Percentiles rank a stretch among this genome's conserved stretches.
Conservation (phyloP, 2,888 invertebrate genomes). For the Anthophora plumipes region DNA sequence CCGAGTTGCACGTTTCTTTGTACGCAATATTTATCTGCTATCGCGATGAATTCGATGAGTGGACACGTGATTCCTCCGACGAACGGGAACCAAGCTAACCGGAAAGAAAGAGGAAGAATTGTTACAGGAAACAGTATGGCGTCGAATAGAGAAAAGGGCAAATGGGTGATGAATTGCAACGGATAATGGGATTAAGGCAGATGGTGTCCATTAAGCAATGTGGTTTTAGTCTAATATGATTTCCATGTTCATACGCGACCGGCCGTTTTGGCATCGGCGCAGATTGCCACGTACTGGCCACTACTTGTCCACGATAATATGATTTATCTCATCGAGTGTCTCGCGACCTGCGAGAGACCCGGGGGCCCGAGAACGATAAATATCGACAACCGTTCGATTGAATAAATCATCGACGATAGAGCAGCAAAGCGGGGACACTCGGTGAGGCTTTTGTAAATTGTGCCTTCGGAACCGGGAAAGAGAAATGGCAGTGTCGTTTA, state of each 20-base stretch:
- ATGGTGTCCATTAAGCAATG: slow-evolving; percentile 67
- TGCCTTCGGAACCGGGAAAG: slow-evolving; percentile 45
- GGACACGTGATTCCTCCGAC: background rate
- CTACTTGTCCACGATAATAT: slow-evolving; percentile 75
- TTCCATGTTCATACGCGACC: slow-evolving; percentile 60
- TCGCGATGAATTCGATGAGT: background rate
- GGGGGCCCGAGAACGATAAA: slow-evolving; percentile 63
- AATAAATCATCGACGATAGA: slow-evolving; percentile 72
- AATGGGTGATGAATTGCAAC: slow-evolving; percentile 51
- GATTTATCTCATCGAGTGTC: slow-evolving; percentile 72
- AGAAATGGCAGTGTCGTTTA: slow-evolving; percentile 47
- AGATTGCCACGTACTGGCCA: slow-evolving; percentile 68
- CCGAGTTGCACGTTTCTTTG: too few species aligned
- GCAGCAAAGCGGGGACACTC: slow-evolving; percentile 41
- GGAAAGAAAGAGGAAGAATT: slow-evolving; percentile 19
- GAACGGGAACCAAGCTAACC: too few species aligned
- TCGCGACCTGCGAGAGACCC: slow-evolving; percentile 45
- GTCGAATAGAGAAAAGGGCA: slow-evolving; percentile 36
- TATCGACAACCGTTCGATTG: slow-evolving; percentile 72
- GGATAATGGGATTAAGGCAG: slow-evolving; percentile 61
- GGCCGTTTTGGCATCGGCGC: slow-evolving; percentile 65
- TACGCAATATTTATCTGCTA: background rate
- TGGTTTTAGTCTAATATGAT: slow-evolving; percentile 70
- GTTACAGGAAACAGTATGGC: slow-evolving; percentile 52
- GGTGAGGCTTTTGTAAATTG: slow-evolving; percentile 45